Conservation (phyloP, 2,888 invertebrate genomes). For the Cepaea hortensis region DNA sequence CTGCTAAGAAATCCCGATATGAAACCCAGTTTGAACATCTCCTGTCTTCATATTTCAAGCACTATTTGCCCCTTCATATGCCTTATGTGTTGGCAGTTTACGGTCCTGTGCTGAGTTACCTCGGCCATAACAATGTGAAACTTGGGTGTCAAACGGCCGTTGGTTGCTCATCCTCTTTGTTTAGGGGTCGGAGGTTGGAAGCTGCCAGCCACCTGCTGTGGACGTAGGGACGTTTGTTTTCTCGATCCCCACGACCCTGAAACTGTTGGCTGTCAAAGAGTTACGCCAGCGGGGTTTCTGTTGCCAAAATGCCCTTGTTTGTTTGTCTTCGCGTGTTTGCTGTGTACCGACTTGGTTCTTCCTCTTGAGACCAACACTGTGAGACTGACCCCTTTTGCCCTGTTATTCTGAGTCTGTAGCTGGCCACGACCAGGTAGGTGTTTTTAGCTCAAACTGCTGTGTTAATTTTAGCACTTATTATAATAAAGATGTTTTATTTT, state of each 20-base stretch:
- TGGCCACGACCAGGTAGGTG: no score
- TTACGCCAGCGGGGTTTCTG: constrained; percentile 4
- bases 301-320: constrained; percentile 26
- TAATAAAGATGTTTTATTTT: no score
- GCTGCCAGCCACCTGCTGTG: constrained; percentile 5
- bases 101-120: no score
- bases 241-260: constrained; percentile 20
- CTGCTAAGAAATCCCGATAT: no score
- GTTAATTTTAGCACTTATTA: no score
- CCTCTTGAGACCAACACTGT: background rate
- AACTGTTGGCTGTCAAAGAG: constrained; percentile 29
- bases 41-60: background rate
- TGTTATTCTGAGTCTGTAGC: no score
- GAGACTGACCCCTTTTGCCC: no score
- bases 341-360: background rate
- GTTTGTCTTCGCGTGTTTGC: constrained; percentile 21
- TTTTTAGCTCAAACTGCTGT: no score
- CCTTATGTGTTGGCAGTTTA: background rate
- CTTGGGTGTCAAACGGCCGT: background rate
- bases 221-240: background rate
- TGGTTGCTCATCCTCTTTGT: constrained; percentile 30
- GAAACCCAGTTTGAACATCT: no score
- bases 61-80: background rate
- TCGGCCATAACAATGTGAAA: constrained; percentile 17
- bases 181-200: constrained; percentile 3